Evolutionary conservation across 2,797 vertebrate genomes (phyloP).

Genomic region (Glyptemys insculpta): DNA sequence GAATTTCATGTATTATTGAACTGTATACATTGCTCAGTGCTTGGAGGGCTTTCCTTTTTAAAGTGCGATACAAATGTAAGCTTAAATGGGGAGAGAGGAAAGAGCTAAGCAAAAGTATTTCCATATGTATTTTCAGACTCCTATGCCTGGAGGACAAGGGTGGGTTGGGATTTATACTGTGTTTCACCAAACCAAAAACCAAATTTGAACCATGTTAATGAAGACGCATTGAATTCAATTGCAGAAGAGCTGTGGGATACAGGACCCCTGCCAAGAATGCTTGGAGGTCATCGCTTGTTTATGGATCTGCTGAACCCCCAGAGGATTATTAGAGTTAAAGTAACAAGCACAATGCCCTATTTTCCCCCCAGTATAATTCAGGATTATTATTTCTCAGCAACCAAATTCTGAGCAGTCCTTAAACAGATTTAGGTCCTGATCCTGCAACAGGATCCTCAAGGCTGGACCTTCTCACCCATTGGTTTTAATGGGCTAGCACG

Average conservation of each 20-base stretch:
- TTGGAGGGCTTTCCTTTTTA: conserved; percentile 62
- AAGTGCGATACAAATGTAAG: conserved; percentile 60
- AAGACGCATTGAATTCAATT: conserved; percentile 61
- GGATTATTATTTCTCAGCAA: conserved; percentile 38
- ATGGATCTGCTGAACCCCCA: conserved; percentile 66
- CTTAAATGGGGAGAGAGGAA: conserved; percentile 62
- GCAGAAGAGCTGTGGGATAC: conserved; percentile 48
- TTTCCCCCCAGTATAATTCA: conserved; percentile 33
- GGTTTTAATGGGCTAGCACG: not conserved
- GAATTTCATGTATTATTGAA: conserved; percentile 72
- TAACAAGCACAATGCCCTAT: not conserved
- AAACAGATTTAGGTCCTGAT: conserved; percentile 51
- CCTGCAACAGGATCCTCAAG: conserved; percentile 48
- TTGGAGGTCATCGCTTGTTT: conserved; percentile 56
- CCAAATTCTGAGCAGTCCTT: conserved; percentile 34
- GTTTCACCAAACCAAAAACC: conserved; percentile 61
- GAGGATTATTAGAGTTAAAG: conserved; percentile 60
- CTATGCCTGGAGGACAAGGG: conserved; percentile 63
- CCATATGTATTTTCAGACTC: conserved; percentile 73
- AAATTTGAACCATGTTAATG: conserved; percentile 66
- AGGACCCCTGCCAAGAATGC: conserved; percentile 60
- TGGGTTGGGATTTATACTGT: conserved; percentile 60
- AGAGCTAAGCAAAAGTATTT: conserved; percentile 69
- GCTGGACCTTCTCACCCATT: conserved; percentile 53
- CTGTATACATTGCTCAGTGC: conserved; percentile 70